Evolutionary conservation across 2,113 vertebrate species (phyloP), one percentile per base, ranked within the genome.

Genomic region (Neogale vison): DNA sequence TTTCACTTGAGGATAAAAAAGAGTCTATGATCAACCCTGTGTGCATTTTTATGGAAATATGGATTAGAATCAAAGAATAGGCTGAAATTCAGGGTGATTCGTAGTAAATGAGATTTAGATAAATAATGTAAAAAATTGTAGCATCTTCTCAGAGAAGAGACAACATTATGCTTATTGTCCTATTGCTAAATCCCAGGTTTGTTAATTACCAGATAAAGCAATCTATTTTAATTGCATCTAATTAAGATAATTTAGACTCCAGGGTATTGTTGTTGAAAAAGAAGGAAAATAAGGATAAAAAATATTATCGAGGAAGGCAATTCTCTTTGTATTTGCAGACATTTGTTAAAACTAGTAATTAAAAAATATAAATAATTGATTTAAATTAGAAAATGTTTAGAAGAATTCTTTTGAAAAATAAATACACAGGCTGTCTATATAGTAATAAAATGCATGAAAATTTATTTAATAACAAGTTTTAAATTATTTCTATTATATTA

Each of bases 221-320:
- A 90, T 95, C 92, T 93, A 72, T 72, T 95, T 97, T 97, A 94
- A 97, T 97, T 97, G 63, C 9, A 97, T 97, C 77, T 95, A 96
- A 97, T 96, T 98, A 97, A 95, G 95, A 96, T 97, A 97, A 98
- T 97, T 95, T 97, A 88, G 52, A 95, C 92, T 93, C 85, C 3
- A 95, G 96, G 26, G 96, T 97, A 95, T 95, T 61, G 50, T 82
- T 97, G 87, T 82, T 94, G 23, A 77, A 71, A 95, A 95, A 34
- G 12, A 90, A 97, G 11, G 42, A 88, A 93, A 94, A 45, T 63
- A 55, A 77, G 7, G 95, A 91, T 87, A 69, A 92, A 94, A 57
- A 81, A 94, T 55, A 90, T 88, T 88, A 36, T 83, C 74, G 42
- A 8, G n/a, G 4, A 96, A 96, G 1, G 17, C 9, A 23, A 29